Base-by-base conservation (phyloP, 1,140 invertebrate genomes). In the Scaptomyza hsui region DNA sequence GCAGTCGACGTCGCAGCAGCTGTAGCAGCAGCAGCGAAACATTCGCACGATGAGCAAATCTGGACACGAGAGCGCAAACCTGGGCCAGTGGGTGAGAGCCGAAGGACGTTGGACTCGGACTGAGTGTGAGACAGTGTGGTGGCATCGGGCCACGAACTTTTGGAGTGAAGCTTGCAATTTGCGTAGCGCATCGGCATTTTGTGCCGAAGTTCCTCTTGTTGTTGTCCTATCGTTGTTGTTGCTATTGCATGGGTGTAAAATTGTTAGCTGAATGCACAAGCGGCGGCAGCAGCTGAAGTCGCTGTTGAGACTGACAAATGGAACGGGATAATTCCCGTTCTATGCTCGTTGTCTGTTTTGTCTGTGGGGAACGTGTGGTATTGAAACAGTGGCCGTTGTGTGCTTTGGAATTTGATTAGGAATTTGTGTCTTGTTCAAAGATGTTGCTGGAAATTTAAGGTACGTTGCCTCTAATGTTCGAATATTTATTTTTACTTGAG, bases 101-200 rank as follows among this genome's bases (percentile, higher is more conserved):
- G 57, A 69, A 61, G 49, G 47, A 57, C 44, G 63, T 44, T 37
- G 48, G 41, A 69, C 21, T 6, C 7, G 4, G 7, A 12, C 5
- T 16, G 37, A 55, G 10, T 26, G 51, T 53, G 51, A 26, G 52
- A 26, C 52, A 16, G 13, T 64, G 51, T 37, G 62, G 35, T 62
- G 45, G 59, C 41, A 63, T 53, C 53, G 69, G 62, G 48, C n/a
- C 47, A 72, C 69, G 69, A 72, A 68, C 29, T 56, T 61, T 86
- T 77, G 62, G 56, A 73, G 47, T 65, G 71, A 57, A 52, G 57
- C 81, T 53, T 86, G 81, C 81, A 86, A 81, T 86, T 86, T 81
- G 77, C 78, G 69, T 78, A 70, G 81, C 78, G 82, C 77, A 88
- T 86, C 82, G 82, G 82, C 74, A 78, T 78, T 82, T 78, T 55